A percentile compares a stretch with the other conserved stretches of the same genome.
phyloP scores from a whole-genome alignment of 2,888 invertebrate genomes.

The Nephrotoma appendiculata region DNA sequence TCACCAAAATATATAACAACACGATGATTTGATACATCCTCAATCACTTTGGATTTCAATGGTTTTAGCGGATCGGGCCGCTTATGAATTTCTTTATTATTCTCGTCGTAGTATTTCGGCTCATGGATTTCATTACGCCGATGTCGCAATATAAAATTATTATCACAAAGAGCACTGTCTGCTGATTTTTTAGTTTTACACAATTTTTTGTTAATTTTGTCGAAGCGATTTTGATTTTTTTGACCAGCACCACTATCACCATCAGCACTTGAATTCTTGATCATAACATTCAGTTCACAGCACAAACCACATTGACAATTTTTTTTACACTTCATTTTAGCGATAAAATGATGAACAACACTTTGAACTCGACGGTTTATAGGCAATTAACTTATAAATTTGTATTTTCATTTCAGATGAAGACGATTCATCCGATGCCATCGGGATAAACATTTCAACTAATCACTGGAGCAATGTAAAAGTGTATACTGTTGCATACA shows the following conservation, averaged over 20 bases:
- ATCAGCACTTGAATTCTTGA: neutral
- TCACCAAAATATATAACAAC: conserved; percentile 63
- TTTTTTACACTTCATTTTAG: conserved; percentile 34
- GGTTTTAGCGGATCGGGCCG: neutral
- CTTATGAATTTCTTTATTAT: neutral
- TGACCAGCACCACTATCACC: neutral
- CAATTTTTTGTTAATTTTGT: conserved; percentile 22
- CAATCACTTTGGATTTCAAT: neutral
- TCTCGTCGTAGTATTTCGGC: neutral
- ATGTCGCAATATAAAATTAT: conserved; percentile 37
- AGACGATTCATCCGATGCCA: neutral
- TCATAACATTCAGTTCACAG: conserved; percentile 46
- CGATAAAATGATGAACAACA: neutral
- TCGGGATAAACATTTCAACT: neutral
- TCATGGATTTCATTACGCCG: conserved; percentile 21
- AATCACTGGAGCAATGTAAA: neutral
- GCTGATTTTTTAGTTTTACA: neutral
- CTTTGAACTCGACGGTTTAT: no score
- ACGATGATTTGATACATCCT: conserved; percentile 40
- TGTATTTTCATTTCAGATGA: neutral
- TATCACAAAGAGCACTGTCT: conserved; percentile 14
- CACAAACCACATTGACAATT: conserved; percentile 63
- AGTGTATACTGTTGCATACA: neutral
- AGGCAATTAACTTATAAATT: neutral
- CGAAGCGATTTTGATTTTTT: conserved; percentile 25